phyloP scores from a whole-genome alignment of 2,888 invertebrate genomes.

The Mythimna albipuncta region DNA sequence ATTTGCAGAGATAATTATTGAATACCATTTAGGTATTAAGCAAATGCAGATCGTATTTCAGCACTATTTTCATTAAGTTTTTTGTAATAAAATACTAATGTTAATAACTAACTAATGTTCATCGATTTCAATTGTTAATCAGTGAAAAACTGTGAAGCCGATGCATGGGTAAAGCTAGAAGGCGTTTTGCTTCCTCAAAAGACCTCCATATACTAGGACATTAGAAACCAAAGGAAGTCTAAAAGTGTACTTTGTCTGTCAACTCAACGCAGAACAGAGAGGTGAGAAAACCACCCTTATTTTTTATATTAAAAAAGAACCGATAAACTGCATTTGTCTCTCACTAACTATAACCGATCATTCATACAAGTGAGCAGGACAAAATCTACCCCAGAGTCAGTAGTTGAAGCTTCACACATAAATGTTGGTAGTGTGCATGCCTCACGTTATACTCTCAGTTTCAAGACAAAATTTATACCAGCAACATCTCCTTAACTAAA shows the following conservation, averaged over 20 bases:
- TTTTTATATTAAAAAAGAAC: neutral
- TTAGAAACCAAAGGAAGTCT: neutral
- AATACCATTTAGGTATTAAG: no score
- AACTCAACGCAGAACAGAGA: neutral
- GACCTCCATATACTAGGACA: constrained; percentile 24
- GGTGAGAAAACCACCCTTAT: neutral
- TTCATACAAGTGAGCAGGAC: constrained; percentile 1
- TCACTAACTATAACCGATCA: neutral
- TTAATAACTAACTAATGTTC: neutral
- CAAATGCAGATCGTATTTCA: no score
- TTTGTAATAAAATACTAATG: neutral
- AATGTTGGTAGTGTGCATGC: neutral
- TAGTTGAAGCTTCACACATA: constrained; percentile 2
- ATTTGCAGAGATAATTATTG: no score
- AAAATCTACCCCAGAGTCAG: neutral
- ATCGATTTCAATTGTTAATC: neutral
- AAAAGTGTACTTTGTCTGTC: no score
- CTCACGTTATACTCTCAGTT: constrained; percentile 4
- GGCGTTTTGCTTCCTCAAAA: neutral
- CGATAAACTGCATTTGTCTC: neutral
- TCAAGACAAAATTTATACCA: neutral
- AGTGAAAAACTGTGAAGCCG: neutral
- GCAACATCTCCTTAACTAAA: neutral
- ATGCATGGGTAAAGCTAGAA: neutral
- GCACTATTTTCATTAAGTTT: neutral